Evolutionary conservation across 2,888 invertebrate genomes (phyloP), one percentile per base, ranked within the genome.

Genomic region (Melolontha melolontha): DNA sequence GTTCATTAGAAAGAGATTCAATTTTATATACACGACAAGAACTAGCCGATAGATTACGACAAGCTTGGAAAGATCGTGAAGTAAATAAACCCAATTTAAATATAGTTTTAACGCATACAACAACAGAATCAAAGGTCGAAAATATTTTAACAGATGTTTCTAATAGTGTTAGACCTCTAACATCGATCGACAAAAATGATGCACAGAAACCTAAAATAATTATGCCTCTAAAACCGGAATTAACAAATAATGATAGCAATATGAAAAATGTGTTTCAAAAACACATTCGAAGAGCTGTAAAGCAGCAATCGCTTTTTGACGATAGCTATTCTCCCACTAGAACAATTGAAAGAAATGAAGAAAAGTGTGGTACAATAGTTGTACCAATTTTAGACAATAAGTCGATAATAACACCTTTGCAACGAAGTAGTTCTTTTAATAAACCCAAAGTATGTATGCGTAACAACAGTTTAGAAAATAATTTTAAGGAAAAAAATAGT

Each of bases 41-140:
- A 70, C 74, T 87, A 14, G 84, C 85, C 2, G 84, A 85, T 74
- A 77, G 86, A 71, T 72, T 86, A 52, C 77, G 85, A 59, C 80
- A 83, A 10, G 85, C 85, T 0, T 86, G 86, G 85, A 83, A 83
- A 66, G 84, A 86, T 42, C 77, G 85, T 1, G 65, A 73, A 70
- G 59, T 41, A 59, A 85, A 84, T 5, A 88, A 86, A 75, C 84
- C 87, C 1, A 90, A 89, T 77, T 82, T 90, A 42, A 87, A 87
- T 64, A 90, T 90, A 70, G 88, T 88, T 73, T 79, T 90, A 62
- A 85, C 87, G 0, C 87, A 86, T 70, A 85, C 85, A 16, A 81
- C 83, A n/a, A 79, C 81, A 69, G 84, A 83, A 42, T 57, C 42
- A 40, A 73, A 71, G 17, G 42, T 54, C 6, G 74, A 71, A 7